phyloP scores from a whole-genome alignment of 2,797 vertebrate species.

The Phoeniculus purpureus region DNA sequence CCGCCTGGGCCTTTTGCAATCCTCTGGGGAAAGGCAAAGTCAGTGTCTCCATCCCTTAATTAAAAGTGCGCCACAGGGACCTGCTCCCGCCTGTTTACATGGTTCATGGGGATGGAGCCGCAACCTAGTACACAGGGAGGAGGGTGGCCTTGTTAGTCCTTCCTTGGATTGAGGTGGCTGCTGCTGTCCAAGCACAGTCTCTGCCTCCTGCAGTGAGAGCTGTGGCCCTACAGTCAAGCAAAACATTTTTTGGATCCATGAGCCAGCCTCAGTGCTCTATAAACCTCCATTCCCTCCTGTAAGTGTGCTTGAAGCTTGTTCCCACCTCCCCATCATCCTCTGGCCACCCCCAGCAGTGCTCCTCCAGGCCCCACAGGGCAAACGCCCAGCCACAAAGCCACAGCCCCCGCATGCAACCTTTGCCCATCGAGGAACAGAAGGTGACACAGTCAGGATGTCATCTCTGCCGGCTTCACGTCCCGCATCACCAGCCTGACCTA shows the following conservation, averaged over 20 bases:
- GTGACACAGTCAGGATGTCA: slow-evolving; percentile 53
- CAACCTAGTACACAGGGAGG: accelerated
- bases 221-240: accelerated
- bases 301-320: not conserved
- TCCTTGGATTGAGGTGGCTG: not conserved
- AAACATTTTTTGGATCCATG: not conserved
- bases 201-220: not conserved
- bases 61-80: slow-evolving; percentile 21
- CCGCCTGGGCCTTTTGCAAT: slow-evolving; percentile 66
- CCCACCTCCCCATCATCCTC: not conserved
- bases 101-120: not conserved
- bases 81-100: not conserved
- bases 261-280: not conserved
- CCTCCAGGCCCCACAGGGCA: not conserved
- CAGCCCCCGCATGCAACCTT: accelerated
- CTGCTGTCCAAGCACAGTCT: accelerated
- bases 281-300: not conserved
- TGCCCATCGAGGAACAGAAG: slow-evolving; percentile 28
- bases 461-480: slow-evolving; percentile 25
- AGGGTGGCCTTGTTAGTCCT: accelerated
- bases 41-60: slow-evolving; percentile 43
- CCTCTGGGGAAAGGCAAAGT: slow-evolving; percentile 17
- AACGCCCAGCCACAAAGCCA: not conserved
- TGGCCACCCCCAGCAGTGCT: not conserved
- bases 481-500: slow-evolving; percentile 67